Base-by-base conservation (phyloP, 2,113 vertebrate genomes). In the Perognathus longimembris region DNA sequence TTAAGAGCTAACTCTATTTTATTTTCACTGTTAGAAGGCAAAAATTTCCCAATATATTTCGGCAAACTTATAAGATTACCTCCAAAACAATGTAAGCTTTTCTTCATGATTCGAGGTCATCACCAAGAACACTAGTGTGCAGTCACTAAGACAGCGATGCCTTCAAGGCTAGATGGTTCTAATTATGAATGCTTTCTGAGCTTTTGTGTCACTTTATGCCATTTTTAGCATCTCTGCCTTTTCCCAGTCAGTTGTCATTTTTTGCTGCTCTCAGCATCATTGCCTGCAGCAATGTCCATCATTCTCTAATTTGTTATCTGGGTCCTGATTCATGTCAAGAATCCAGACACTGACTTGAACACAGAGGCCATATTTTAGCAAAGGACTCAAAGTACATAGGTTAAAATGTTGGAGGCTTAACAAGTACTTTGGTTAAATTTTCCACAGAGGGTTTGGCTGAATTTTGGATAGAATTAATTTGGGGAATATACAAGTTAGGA, bases 191-290 rank as follows among this genome's bases (percentile, higher is more conserved):
- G 71, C 36, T 79, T 74, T 89, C 75, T 78, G 57, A 92, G 38
- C 17, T 78, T 57, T 30, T 59, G 17, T 38, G 57, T 78, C 76
- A 82, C 69, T 91, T 89, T 69, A 38, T 45, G 71, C 32, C 88
- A 67, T 50, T 84, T 74, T 90, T 50, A 45, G 57, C n/a, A 75
- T 7, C 74, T 67, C 36, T 73, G 36, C 57, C 89, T 88, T 80
- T 67, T 89, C 34, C 18, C 28, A 9, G 8, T 76, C 42, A 85
- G 32, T 11, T 67, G 69, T 88, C 74, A 85, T 30, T 88, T 71
- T 76, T 15, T 38, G 40, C 59, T 83, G 66, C 12, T 88, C 40
- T 66, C 32, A 7, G 14, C 0, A 9, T 82, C 70, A 76, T 91
- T 86, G 77, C 54, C 54, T 76, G 34, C 10, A 90, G 63, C 63